Evolutionary conservation across 2,797 vertebrate species (phyloP).

Genomic region (Alauda arvensis): DNA sequence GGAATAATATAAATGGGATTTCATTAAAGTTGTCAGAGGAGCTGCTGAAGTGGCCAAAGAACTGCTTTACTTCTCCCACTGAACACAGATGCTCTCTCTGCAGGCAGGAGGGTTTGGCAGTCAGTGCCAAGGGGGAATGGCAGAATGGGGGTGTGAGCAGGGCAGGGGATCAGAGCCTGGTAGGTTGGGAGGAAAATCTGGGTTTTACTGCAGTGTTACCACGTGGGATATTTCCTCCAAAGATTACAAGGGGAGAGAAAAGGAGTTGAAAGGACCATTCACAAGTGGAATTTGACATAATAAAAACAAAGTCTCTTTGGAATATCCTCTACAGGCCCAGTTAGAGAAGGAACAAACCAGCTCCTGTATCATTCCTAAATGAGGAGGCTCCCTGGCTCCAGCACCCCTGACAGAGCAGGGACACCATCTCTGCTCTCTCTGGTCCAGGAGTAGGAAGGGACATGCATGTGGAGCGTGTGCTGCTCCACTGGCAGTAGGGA

Average conservation of each 20-base stretch:
- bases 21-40: background rate
- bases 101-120: background rate
- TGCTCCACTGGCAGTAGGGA: background rate
- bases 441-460: background rate
- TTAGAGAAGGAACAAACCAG: background rate
- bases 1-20: background rate
- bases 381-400: background rate
- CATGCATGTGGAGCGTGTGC: accelerated
- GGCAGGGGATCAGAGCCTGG: background rate
- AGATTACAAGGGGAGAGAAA: background rate
- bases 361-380: background rate
- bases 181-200: background rate
- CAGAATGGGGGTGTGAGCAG: accelerated
- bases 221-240: background rate
- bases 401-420: background rate
- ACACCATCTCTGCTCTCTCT: background rate
- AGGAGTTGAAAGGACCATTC: accelerated
- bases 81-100: background rate
- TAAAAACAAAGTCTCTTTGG: background rate
- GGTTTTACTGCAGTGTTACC: background rate
- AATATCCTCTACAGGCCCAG: background rate
- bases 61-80: accelerated
- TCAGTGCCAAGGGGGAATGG: background rate
- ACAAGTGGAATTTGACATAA: background rate
- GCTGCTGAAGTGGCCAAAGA: background rate